Evolutionary conservation across 2,888 invertebrate genomes (phyloP).

Genomic region (Neuroscelio doddi): DNA sequence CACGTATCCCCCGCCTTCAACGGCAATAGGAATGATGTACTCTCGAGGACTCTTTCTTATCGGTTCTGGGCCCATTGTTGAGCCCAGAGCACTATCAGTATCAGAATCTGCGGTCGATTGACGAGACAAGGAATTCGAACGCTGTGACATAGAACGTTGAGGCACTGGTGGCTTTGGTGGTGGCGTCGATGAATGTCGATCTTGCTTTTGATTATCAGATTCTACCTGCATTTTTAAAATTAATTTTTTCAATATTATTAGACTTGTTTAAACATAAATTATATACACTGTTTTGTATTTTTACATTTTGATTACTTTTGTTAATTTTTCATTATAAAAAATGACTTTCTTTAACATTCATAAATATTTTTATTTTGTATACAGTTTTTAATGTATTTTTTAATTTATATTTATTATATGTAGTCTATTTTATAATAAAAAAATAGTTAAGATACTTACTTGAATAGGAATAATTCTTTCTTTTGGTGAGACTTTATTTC

Average conservation of each 20-base stretch:
- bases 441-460: conserved; percentile 47
- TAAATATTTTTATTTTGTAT: too few relatives aligned
- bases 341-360: too few relatives aligned
- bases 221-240: conserved; percentile 15
- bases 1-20: conserved; percentile 91
- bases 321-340: neutral
- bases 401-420: too few relatives aligned
- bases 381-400: too few relatives aligned
- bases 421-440: too few relatives aligned
- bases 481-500: conserved; percentile 65
- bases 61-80: conserved; percentile 77
- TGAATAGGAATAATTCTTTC: conserved; percentile 82
- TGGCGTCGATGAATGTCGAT: conserved; percentile 70
- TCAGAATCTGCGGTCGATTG: conserved; percentile 83
- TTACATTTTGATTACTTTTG: too few relatives aligned
- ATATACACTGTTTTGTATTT: neutral
- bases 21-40: conserved; percentile 94
- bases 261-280: too few relatives aligned
- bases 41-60: conserved; percentile 92
- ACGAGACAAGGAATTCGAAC: conserved; percentile 74
- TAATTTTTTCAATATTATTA: too few relatives aligned
- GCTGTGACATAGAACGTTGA: conserved; percentile 72
- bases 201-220: conserved; percentile 56
- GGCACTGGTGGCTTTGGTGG: conserved; percentile 73
- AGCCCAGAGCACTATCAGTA: conserved; percentile 75